A percentile compares a stretch with the other conserved stretches of the same genome.
Conservation (phyloP, 2,888 invertebrate genomes). For the Lottia scabra region DNA sequence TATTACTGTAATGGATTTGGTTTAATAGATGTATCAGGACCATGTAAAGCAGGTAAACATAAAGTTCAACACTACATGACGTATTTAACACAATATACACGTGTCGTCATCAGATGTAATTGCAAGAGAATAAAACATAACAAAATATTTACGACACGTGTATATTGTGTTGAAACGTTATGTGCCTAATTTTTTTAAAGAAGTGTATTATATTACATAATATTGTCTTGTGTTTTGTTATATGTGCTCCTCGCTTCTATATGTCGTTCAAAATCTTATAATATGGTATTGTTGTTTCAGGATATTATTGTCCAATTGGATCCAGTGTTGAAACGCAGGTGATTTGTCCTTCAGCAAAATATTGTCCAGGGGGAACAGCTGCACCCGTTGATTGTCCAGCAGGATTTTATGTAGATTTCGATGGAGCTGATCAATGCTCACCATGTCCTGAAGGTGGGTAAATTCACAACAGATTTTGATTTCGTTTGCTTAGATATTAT, state of each 20-base stretch:
- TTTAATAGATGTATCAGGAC: slow-evolving; percentile 55
- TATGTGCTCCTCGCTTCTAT: no score
- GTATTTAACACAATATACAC: no score
- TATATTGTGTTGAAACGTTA: no score
- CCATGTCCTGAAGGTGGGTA: slow-evolving; percentile 60
- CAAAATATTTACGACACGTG: no score
- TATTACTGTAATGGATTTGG: slow-evolving; percentile 61
- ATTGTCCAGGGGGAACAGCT: slow-evolving; percentile 60
- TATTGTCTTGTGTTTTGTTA: no score
- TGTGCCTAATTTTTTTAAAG: no score
- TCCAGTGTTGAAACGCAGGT: slow-evolving; percentile 57
- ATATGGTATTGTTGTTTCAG: slow-evolving; percentile 40
- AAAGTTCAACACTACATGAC: background rate
- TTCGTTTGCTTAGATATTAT: background rate
- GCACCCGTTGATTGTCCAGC: slow-evolving; percentile 54
- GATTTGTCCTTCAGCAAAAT: slow-evolving; percentile 61
- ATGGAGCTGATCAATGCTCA: slow-evolving; percentile 48
- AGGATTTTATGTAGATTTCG: slow-evolving; percentile 55
- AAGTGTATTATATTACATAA: no score
- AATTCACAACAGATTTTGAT: background rate
- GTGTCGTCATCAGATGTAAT: no score
- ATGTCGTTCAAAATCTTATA: no score
- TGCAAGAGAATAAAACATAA: no score
- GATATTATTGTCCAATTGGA: slow-evolving; percentile 65
- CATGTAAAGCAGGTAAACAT: slow-evolving; percentile 56